phyloP scores from a whole-genome alignment of 2,113 vertebrate species.

The Microcebus murinus region DNA sequence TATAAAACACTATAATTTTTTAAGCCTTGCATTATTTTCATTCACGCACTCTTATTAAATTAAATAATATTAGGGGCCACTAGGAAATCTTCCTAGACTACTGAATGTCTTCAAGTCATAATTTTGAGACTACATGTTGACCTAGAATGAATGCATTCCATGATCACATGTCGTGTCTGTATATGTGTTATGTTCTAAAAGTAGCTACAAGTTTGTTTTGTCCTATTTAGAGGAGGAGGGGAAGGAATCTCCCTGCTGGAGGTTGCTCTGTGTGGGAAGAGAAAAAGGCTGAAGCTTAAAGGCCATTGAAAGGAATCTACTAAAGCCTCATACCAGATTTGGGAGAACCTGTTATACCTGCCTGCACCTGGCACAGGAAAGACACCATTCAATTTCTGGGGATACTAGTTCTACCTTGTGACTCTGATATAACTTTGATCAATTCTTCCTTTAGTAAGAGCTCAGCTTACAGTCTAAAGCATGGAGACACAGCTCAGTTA shows the following conservation, averaged over 20 bases:
- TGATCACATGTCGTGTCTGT: background rate
- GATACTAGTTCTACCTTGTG: background rate
- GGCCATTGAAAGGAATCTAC: background rate
- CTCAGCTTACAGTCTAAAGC: background rate
- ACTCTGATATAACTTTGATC: background rate
- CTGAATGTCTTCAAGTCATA: background rate
- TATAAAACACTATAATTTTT: background rate
- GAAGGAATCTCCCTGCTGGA: background rate
- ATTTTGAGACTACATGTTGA: background rate
- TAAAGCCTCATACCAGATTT: slow-evolving; percentile 37
- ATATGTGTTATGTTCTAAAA: background rate
- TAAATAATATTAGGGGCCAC: background rate
- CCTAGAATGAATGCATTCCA: background rate
- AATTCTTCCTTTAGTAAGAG: background rate
- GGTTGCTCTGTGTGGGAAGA: slow-evolving; percentile 29
- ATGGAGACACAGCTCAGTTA: background rate
- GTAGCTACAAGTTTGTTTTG: background rate
- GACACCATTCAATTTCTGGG: background rate
- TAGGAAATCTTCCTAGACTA: background rate
- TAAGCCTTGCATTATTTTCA: background rate
- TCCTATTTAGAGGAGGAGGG: background rate
- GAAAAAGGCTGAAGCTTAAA: background rate
- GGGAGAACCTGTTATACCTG: slow-evolving; percentile 43
- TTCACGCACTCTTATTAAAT: background rate
- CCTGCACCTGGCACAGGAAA: background rate